Conservation (phyloP, 1,140 invertebrate genomes). For the Proctacanthus coquilletti region DNA sequence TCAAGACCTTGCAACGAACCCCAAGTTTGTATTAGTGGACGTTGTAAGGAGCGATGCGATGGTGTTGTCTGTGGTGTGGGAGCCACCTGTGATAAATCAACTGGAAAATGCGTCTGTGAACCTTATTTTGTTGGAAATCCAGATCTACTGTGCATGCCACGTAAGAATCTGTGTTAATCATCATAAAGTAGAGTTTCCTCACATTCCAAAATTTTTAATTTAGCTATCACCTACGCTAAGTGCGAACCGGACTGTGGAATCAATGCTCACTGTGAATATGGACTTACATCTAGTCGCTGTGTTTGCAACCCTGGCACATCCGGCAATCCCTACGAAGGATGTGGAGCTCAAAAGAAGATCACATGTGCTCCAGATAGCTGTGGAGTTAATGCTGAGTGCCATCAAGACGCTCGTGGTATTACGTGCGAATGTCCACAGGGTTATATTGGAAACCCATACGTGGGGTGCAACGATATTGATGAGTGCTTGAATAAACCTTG, state of each 20-base stretch:
- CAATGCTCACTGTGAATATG: conserved; percentile 80
- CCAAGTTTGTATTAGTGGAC: conserved; percentile 64
- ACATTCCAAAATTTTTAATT: conserved; percentile 28
- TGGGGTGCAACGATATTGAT: conserved; percentile 70
- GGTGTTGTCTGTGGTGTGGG: conserved; percentile 66
- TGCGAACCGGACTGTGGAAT: conserved; percentile 65
- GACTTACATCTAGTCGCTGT: conserved; percentile 50
- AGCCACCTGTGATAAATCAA: conserved; percentile 60
- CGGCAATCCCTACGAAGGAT: conserved; percentile 77
- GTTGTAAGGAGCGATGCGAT: conserved; percentile 74
- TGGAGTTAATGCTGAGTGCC: conserved; percentile 62
- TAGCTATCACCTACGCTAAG: conserved; percentile 57
- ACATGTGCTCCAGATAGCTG: conserved; percentile 59
- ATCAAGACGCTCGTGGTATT: conserved; percentile 50
- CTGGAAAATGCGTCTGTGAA: conserved; percentile 73
- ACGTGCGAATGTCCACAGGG: conserved; percentile 70
- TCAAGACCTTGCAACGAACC: conserved; percentile 58
- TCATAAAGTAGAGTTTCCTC: background rate
- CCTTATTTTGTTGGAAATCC: conserved; percentile 78
- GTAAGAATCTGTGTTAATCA: conserved; percentile 43
- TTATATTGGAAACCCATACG: conserved; percentile 71
- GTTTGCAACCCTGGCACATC: conserved; percentile 67
- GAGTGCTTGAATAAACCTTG: conserved; percentile 71
- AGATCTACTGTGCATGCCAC: conserved; percentile 76
- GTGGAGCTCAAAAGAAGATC: conserved; percentile 48